Evolutionary conservation across 23 tunicate genomes (phyloP).

Genomic region (Aplidium turbinatum): DNA sequence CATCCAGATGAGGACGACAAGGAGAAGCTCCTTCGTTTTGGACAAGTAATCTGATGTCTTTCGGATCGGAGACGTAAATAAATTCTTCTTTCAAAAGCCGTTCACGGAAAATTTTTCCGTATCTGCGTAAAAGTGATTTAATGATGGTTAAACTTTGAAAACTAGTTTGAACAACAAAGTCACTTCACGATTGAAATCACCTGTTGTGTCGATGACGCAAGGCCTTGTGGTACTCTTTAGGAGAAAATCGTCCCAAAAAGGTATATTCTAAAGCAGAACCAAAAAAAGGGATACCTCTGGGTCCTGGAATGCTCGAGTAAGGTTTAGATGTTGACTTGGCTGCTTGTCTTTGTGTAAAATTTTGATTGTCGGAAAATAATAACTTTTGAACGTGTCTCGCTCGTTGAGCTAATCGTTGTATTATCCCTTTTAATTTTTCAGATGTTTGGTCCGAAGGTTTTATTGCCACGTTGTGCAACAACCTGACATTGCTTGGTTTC

Average conservation of each 20-base stretch:
- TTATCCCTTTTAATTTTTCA: too few species aligned
- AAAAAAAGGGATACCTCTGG: slow-evolving; percentile 54
- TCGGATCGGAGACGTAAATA: slow-evolving; percentile 77
- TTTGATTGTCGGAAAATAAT: too few species aligned
- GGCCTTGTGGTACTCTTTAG: slow-evolving; percentile 61
- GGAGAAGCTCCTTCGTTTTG: slow-evolving; percentile 83
- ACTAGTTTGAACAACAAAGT: neutral
- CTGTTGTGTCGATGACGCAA: slow-evolving; percentile 43
- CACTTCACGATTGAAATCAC: slow-evolving; percentile 20
- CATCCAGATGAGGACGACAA: slow-evolving; percentile 72
- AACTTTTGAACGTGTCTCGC: too few species aligned
- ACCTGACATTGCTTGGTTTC: too few species aligned
- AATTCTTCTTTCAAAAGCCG: slow-evolving; percentile 66
- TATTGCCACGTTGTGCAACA: too few species aligned
- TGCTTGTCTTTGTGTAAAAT: too few species aligned
- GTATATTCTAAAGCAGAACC: slow-evolving; percentile 87
- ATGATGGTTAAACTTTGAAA: neutral
- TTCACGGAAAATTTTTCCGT: slow-evolving; percentile 80
- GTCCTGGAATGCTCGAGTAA: slow-evolving; percentile 65
- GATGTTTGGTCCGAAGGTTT: too few species aligned
- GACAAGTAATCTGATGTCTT: slow-evolving; percentile 60
- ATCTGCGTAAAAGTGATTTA: slow-evolving; percentile 25
- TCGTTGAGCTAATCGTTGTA: too few species aligned
- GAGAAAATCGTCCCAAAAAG: slow-evolving; percentile 59
- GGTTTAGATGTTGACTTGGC: slow-evolving; percentile 5